Base-by-base conservation (phyloP, 2,113 vertebrate genomes). In the Atherinomorus stipes region DNA sequence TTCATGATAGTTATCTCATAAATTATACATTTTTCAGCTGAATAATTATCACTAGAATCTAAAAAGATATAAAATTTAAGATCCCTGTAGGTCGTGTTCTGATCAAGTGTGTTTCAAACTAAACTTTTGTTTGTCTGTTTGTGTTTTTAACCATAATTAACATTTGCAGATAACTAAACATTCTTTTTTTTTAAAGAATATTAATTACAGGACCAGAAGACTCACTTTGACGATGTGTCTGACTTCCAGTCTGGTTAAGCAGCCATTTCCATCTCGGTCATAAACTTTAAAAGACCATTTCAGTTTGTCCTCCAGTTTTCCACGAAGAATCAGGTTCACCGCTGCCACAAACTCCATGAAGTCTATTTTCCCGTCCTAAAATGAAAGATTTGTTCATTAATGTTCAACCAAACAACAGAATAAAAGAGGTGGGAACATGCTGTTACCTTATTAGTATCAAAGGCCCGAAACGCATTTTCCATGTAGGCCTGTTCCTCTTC, bases 201-300 rank as follows among this genome's bases (percentile, higher is more conserved):
- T 31, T 4, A 31, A 31, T 31, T 31, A 40, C 3, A 15, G 16
- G 1, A 8, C 2, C 1, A 21, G 18, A 67, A 19, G 8, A 62
- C 85, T 71, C 69, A 95, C 95, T 84, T n/a, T 75, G 49, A 90
- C 1, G 0, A 90, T 25, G 38, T 72, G 70, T 37, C 10, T 62
- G 26, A 96, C 75, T 67, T 96, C 95, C 2, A 90, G 73, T 19
- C 88, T 90, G 76, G 95, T 95, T 28, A 96, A 89, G 11, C 91
- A 92, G 60, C 95, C 95, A 0, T 95, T 96, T 47, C 95, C 95
- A 28, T 96, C 94, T 2, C 91, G 88, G 81, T 96, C 95, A 13
- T 95, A 96, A 12, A 96, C 93, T 66, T 96, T 96, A 76, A 96
- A 96, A 34, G 95, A 96, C 95, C 95, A 96, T 13, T 75, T 92